Conservation (phyloP, 2,113 vertebrate genomes). For the Datnioides undecimradiatus region DNA sequence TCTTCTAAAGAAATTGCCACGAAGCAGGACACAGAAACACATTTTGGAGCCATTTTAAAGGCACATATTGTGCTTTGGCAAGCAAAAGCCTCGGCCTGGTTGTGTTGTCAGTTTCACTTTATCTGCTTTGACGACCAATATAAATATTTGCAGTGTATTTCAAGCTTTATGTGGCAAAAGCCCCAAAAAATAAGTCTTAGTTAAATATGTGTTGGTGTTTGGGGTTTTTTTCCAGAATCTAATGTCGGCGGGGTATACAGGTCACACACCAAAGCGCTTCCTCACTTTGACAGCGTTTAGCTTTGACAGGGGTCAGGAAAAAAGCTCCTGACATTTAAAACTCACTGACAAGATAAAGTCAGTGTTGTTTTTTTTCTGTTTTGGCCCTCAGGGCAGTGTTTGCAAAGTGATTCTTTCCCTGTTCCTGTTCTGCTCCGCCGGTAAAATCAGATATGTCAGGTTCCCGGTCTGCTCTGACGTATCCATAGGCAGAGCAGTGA, state of each 20-base stretch:
- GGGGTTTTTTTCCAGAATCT: constrained; percentile 14
- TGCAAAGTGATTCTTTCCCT: constrained; percentile 54
- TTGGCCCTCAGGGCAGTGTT: constrained; percentile 35
- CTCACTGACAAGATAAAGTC: constrained; percentile 59
- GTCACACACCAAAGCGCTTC: constrained; percentile 39
- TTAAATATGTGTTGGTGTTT: constrained; percentile 2
- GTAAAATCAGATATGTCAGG: constrained; percentile 45
- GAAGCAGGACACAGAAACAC: neutral
- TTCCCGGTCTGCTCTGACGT: neutral
- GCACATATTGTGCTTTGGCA: neutral
- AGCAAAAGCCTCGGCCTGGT: neutral
- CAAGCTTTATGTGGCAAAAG: neutral
- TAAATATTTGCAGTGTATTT: constrained; percentile 18
- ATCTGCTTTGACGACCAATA: constrained; percentile 17
- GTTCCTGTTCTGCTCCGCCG: constrained; percentile 50
- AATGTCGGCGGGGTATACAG: constrained; percentile 8
- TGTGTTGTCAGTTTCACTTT: constrained; percentile 10
- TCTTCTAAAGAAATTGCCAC: neutral
- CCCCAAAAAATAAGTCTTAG: neutral
- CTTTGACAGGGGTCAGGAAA: constrained; percentile 56
- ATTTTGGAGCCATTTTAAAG: neutral
- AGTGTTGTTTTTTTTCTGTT: constrained; percentile 47
- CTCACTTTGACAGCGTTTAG: constrained; percentile 49
- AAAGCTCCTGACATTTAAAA: constrained; percentile 64
- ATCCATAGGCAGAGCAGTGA: constrained; percentile 28